Evolutionary conservation across 2,113 vertebrate species (phyloP).

Genomic region (Asarcornis scutulata): DNA sequence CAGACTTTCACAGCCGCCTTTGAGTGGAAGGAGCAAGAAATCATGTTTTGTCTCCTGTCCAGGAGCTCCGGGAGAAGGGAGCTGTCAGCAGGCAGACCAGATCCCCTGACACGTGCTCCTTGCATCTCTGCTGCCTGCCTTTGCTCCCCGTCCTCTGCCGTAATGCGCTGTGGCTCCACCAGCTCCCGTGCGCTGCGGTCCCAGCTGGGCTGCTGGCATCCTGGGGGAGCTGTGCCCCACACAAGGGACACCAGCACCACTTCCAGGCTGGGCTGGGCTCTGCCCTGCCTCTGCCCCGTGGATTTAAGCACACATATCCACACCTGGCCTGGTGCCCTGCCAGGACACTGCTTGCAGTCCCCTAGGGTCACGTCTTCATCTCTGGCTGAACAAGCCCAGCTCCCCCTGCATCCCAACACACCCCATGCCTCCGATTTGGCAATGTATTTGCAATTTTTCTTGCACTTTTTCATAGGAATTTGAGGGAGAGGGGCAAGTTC

Average conservation of each 20-base stretch:
- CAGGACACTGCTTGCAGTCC: background rate
- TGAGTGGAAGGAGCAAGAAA: constrained; percentile 57
- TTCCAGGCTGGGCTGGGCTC: background rate
- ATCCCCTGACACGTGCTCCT: background rate
- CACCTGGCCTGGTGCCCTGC: rapidly evolving
- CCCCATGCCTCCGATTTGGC: background rate
- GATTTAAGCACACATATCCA: background rate
- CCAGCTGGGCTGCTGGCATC: background rate
- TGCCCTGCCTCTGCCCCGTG: background rate
- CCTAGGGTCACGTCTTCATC: background rate
- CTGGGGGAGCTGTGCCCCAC: background rate
- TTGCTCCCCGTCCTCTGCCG: background rate
- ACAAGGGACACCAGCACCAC: background rate
- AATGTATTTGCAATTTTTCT: background rate
- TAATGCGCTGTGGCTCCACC: background rate
- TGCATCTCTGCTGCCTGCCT: background rate
- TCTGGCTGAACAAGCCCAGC: background rate
- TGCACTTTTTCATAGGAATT: background rate
- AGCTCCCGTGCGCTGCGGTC: rapidly evolving
- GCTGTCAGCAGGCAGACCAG: constrained; percentile 27
- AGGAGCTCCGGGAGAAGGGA: constrained; percentile 46
- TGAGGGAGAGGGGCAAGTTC: background rate
- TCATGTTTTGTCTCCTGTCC: constrained; percentile 43
- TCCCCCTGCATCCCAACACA: background rate
- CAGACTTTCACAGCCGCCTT: constrained; percentile 50